Percentiles rank a stretch among this genome's conserved stretches.
Conservation (phyloP, 2,797 vertebrate species). For the Clarias pachynema region DNA sequence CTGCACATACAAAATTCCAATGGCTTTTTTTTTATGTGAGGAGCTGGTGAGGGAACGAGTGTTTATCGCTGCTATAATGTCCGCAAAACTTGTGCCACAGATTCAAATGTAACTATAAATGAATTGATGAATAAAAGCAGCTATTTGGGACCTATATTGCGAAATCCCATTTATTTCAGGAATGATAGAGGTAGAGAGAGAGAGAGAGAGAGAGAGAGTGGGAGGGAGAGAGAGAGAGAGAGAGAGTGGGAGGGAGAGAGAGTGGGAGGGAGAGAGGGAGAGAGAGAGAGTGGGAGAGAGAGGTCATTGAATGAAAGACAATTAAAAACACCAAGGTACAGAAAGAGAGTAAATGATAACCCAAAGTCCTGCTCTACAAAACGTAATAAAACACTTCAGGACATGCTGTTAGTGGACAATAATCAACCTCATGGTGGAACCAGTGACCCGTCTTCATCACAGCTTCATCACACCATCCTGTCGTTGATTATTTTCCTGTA, state of each 20-base stretch:
- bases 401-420: not conserved
- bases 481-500: not conserved
- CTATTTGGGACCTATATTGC: no score
- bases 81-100: no score
- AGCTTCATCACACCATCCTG: not conserved
- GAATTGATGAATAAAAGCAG: no score
- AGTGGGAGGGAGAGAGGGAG: not conserved
- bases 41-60: no score
- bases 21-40: no score
- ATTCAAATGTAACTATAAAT: not conserved
- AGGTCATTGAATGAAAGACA: no score
- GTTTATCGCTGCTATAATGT: no score
- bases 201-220: no score
- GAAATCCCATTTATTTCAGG: no score
- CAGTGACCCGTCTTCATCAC: not conserved
- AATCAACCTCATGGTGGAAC: not conserved
- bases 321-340: not conserved
- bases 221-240: not conserved
- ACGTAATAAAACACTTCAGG: not conserved
- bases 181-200: no score
- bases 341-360: not conserved
- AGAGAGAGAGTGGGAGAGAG: no score
- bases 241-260: not conserved
- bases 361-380: not conserved
- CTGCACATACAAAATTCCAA: no score